Evolutionary conservation across 2,113 vertebrate species (phyloP), one percentile per base, ranked within the genome.

Genomic region (Herpetotheres cachinnans): DNA sequence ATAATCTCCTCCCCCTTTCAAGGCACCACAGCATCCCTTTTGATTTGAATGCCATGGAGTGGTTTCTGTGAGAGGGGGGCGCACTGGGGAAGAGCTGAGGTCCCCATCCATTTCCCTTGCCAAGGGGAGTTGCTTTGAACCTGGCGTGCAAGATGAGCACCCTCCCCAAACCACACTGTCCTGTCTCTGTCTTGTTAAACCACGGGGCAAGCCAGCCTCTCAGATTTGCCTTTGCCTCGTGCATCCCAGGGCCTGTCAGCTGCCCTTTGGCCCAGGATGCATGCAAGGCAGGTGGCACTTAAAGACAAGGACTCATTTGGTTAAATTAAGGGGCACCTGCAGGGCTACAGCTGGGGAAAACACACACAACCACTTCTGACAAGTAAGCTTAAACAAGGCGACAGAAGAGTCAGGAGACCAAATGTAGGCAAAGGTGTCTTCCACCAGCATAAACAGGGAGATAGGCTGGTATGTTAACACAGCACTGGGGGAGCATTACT

Each of bases 311-410:
- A 86, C 65, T 91, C 52, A 8, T 62, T 91, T 73, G 93, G 58
- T 89, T 61, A 89, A 93, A 65, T 72, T 84, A 81, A 92, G 65
- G 54, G 78, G 87, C 95, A 96, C 62, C 82, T 96, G 92, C 42
- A 30, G 79, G 62, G 89, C 79, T 94, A 26, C 84, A 94, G 62
- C 85, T 93, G 85, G 80, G 44, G 46, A 93, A 95, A 95, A 83
- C 69, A 90, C 55, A 77, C 36, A 42, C 80, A 94, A 72, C 29
- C 0, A 0, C 26, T 91, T 92, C 77, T 96, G 93, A 89, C 73
- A 90, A 72, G 44, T 46, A 56, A 82, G 77, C 27, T 50, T 52
- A 65, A 72, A 77, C 44, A 62, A 76, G 71, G 34, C 2, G 8
- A 70, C 61, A 71, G 72, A 34, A 85, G 49, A 62, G 49, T 42